phyloP scores from a whole-genome alignment of 1,140 invertebrate genomes.

The Leptestheria dahalacensis region DNA sequence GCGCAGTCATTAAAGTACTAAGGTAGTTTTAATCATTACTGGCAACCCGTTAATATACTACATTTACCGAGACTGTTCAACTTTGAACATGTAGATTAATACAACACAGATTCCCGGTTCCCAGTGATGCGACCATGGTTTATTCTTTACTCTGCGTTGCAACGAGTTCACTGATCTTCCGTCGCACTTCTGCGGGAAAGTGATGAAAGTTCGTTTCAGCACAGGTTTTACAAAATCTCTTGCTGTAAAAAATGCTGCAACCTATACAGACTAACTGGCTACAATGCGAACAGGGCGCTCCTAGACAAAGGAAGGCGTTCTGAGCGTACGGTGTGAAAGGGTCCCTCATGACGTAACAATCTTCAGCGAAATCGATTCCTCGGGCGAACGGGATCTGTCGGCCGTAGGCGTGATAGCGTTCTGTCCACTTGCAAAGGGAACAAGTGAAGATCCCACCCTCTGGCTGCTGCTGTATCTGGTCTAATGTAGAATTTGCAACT shows the following conservation, averaged over 20 bases:
- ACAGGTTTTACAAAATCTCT: slow-evolving; percentile 54
- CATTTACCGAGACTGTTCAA: too few species aligned
- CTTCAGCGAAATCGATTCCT: slow-evolving; percentile 41
- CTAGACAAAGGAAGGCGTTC: slow-evolving; percentile 50
- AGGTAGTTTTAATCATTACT: too few species aligned
- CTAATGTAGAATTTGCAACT: background rate
- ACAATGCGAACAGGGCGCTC: slow-evolving; percentile 55
- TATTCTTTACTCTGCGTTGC: slow-evolving; percentile 19
- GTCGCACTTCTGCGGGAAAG: slow-evolving; percentile 46
- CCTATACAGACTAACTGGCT: slow-evolving; percentile 49
- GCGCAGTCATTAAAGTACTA: too few species aligned
- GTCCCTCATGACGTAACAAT: slow-evolving; percentile 65
- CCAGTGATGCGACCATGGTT: too few species aligned
- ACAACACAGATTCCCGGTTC: too few species aligned
- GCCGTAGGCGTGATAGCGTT: slow-evolving; percentile 57
- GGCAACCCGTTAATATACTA: too few species aligned
- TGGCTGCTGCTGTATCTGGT: slow-evolving; percentile 3
- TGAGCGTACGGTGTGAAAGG: slow-evolving; percentile 48
- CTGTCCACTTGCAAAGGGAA: slow-evolving; percentile 41
- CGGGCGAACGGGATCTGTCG: slow-evolving; percentile 48
- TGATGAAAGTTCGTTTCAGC: slow-evolving; percentile 37
- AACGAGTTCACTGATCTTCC: slow-evolving; percentile 25
- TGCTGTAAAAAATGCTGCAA: slow-evolving; percentile 64
- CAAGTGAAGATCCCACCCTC: slow-evolving; percentile 41
- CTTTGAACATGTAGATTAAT: too few species aligned